A percentile compares a stretch with the other conserved stretches of the same genome.
Evolutionary conservation across 2,888 invertebrate genomes (phyloP).

Genomic region (Drosophila picticornis): DNA sequence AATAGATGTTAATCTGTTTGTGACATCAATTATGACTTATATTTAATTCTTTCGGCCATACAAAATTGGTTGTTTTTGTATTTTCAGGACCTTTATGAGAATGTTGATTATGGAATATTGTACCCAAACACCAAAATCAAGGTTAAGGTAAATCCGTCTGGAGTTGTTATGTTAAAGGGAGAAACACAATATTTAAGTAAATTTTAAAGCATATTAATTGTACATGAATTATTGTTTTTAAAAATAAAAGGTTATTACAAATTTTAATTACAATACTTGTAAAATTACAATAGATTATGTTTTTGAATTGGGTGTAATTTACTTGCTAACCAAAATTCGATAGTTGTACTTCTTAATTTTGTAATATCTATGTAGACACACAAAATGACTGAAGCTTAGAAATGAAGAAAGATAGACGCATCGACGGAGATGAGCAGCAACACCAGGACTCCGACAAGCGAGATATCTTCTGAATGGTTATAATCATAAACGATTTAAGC

Average conservation of each 20-base stretch:
- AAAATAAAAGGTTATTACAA: conserved; percentile 5
- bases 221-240: conserved; percentile 5
- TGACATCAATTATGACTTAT: neutral
- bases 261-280: neutral
- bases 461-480: too few relatives aligned
- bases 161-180: conserved; percentile 93
- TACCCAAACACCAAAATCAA: conserved; percentile 95
- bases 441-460: too few relatives aligned
- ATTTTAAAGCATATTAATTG: conserved; percentile 22
- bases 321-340: neutral
- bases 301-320: neutral
- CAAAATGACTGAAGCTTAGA: too few relatives aligned
- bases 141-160: conserved; percentile 97
- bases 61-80: conserved; percentile 24
- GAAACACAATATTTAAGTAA: conserved; percentile 87
- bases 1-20: neutral
- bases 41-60: conserved; percentile 3
- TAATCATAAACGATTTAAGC: too few relatives aligned
- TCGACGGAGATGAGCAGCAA: too few relatives aligned
- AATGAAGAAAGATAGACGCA: too few relatives aligned
- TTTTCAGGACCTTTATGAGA: conserved; percentile 94
- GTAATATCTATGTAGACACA: neutral
- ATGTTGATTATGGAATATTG: conserved; percentile 93
- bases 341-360: neutral
- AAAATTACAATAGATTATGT: neutral